These are phyloP conservation scores for Procavia capensis DNA, from an alignment of 2,113 vertebrate genomes.

Conservation along the genomic window DNA sequence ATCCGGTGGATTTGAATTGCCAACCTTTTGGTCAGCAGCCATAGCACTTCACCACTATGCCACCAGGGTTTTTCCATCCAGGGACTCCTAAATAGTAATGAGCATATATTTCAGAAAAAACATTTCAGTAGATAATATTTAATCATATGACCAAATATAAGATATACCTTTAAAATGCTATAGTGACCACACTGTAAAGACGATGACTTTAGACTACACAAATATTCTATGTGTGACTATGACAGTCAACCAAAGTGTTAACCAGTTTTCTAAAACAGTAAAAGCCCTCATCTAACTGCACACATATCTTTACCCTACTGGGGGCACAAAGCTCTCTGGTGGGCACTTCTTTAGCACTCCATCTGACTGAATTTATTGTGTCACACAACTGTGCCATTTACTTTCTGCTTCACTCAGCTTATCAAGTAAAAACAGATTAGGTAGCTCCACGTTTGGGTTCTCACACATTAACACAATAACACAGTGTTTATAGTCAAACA, in stretches of 20 bases:
- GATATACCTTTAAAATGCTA: conserved; percentile 23
- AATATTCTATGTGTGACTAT: background rate
- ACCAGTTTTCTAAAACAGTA: background rate
- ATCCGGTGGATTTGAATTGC: background rate
- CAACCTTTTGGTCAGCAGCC: no score
- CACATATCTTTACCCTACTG: no score
- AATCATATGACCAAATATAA: conserved; percentile 26
- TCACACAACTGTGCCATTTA: conserved; percentile 42
- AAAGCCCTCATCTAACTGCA: background rate
- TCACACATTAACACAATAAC: conserved; percentile 76
- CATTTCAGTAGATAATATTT: conserved; percentile 25
- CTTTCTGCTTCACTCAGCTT: conserved; percentile 66
- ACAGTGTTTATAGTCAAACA: conserved; percentile 72
- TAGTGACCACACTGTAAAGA: background rate
- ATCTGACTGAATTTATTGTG: conserved; percentile 57
- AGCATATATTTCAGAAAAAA: conserved; percentile 36
- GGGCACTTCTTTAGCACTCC: no score
- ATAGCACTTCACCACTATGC: background rate
- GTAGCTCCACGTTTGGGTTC: conserved; percentile 68
- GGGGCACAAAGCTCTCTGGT: no score
- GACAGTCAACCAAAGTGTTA: conserved; percentile 46
- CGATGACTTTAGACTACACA: conserved; percentile 24
- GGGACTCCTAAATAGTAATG: background rate
- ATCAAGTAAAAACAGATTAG: conserved; percentile 77
- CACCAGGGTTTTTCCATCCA: no score